A percentile compares a stretch with the other conserved stretches of the same genome.
Conservation (phyloP, 2,888 invertebrate genomes). For the Thalpophila matura region DNA sequence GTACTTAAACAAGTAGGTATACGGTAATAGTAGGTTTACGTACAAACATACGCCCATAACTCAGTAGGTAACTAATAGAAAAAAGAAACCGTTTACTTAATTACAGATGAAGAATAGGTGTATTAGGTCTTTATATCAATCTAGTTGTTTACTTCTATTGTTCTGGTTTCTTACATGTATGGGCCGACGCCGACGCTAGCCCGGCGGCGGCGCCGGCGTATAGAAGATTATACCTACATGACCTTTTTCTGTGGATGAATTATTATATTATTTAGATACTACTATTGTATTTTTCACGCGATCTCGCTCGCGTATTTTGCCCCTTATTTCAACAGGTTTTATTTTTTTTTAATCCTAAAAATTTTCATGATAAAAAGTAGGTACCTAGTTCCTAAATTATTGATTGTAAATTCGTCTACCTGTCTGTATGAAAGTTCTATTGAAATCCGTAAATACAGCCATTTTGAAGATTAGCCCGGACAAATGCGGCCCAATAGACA, state of each 20-base stretch:
- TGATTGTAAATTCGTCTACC: too few relatives aligned
- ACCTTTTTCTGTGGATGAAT: conserved; percentile 50
- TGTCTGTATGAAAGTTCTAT: too few relatives aligned
- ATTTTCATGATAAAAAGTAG: too few relatives aligned
- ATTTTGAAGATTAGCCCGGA: too few relatives aligned
- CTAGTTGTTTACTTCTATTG: conserved; percentile 78
- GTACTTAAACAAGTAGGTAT: conserved; percentile 4
- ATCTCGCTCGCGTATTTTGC: too few relatives aligned
- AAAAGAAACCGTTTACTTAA: conserved; percentile 67
- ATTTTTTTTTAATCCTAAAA: too few relatives aligned
- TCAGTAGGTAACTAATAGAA: conserved; percentile 51
- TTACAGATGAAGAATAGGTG: conserved; percentile 60
- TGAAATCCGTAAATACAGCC: too few relatives aligned
- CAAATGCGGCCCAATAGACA: too few relatives aligned
- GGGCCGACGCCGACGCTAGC: neutral
- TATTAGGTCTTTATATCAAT: conserved; percentile 68
- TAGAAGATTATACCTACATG: conserved; percentile 53
- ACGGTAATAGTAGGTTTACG: neutral
- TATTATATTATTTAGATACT: conserved; percentile 43
- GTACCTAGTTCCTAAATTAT: too few relatives aligned
- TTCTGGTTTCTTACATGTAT: conserved; percentile 72
- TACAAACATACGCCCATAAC: conserved; percentile 35
- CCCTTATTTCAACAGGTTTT: too few relatives aligned
- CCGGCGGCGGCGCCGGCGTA: conserved; percentile 28
- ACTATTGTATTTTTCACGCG: too few relatives aligned